Conservation (phyloP, 2,797 vertebrate genomes). For the Callimico goeldii region DNA sequence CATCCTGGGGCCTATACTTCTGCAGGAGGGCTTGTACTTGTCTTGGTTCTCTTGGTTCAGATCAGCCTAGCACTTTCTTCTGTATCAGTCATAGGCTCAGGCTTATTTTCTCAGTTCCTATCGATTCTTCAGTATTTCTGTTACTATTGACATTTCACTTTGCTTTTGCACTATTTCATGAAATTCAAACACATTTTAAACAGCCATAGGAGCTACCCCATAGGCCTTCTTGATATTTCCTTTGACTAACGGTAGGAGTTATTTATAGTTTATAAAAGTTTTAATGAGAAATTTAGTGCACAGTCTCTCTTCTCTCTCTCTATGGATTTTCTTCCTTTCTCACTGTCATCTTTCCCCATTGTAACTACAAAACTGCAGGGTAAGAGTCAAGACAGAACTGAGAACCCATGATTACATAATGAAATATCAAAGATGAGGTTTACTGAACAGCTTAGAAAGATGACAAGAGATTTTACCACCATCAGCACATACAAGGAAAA, state of each 20-base stretch:
- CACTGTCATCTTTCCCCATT: not conserved
- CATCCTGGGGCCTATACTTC: not conserved
- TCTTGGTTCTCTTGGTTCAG: not conserved
- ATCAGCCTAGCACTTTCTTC: not conserved
- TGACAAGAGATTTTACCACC: not conserved
- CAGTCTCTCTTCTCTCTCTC: too few relatives aligned
- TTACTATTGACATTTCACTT: not conserved
- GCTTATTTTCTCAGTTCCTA: not conserved
- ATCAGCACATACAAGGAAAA: not conserved
- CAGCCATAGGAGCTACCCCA: not conserved
- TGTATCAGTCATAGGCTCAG: not conserved
- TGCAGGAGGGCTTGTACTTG: not conserved
- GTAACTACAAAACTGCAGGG: not conserved
- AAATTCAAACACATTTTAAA: constrained; percentile 46
- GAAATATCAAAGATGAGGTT: constrained; percentile 10
- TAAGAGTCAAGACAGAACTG: constrained; percentile 3
- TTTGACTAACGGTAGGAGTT: not conserved
- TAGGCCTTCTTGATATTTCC: constrained; percentile 1
- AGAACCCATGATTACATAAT: not conserved
- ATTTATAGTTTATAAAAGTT: not conserved
- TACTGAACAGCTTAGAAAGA: not conserved
- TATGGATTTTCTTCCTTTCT: not conserved
- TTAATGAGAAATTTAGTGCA: not conserved
- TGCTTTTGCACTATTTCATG: not conserved
- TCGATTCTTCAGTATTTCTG: not conserved